Percentiles rank a stretch among this genome's conserved stretches.
These are phyloP conservation scores for Rhopalosiphum nymphaeae DNA, from an alignment of 2,888 invertebrate genomes.

Conservation along the genomic window DNA sequence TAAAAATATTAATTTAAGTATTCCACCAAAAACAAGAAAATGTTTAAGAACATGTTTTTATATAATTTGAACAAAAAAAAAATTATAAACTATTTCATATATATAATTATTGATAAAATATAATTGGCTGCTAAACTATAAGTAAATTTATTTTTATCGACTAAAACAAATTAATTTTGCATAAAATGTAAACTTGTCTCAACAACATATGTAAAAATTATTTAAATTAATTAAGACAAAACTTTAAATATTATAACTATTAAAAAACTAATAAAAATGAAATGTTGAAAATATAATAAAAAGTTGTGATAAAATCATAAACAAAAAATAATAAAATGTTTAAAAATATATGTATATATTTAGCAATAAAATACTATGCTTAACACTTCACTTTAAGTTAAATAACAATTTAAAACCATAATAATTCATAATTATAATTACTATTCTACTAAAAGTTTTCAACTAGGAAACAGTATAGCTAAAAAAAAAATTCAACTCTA, in stretches of 20 bases:
- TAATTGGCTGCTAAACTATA: not conserved
- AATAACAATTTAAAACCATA: not conserved
- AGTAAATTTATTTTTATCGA: not conserved
- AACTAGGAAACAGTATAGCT: not conserved
- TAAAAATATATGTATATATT: not conserved
- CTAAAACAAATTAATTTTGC: not conserved
- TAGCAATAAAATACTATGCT: not conserved
- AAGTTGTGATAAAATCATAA: not conserved
- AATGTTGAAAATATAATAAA: not conserved
- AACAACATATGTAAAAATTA: no score
- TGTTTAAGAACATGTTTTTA: no score
- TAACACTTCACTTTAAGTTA: not conserved
- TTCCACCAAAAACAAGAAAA: not conserved
- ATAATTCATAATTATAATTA: conserved; percentile 3
- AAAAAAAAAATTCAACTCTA: not conserved
- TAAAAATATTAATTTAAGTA: not conserved
- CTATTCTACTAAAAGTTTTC: not conserved
- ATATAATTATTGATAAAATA: not conserved
- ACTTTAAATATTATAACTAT: not conserved
- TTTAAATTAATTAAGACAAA: not conserved
- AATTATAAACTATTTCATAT: no score
- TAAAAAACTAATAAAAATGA: not conserved
- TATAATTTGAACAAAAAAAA: no score
- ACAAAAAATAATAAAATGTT: not conserved
- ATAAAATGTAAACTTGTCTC: not conserved